Evolutionary conservation across 2,888 invertebrate genomes (phyloP), one percentile per base, ranked within the genome.

Genomic region (Odontocolon sp.): DNA sequence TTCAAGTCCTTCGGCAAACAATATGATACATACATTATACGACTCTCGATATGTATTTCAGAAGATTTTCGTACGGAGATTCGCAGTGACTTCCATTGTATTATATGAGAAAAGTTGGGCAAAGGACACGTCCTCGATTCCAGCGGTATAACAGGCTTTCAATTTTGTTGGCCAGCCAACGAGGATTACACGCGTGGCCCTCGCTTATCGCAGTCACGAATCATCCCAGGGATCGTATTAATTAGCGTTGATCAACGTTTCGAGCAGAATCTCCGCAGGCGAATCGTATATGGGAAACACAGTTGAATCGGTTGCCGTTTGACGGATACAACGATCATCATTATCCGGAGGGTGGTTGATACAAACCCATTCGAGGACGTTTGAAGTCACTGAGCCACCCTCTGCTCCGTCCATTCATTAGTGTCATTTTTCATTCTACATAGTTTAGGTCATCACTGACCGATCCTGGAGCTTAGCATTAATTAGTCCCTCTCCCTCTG

Each of bases 231-330:
- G 50, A 72, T 61, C 64, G 75, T 68, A 78, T 78, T 81, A 81
- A 81, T 81, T 81, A 78, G 69, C 78, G 77, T 77, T 80, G 66
- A 80, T 77, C 76, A 76, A 68, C 68, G 64, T 47, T 47, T 33
- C 14, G 26, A 33, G 50, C 50, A 36, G n/a, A 14, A 64, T 64
- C 23, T 36, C 14, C 14, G 45, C 26, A 45, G 21, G 31, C 2
- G 5, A 18, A 31, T 21, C 59, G 36, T 33, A 45, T 33, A 26
- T 2, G 14, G 9, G 11, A 5, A 11, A 14, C 28, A 54, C 31
- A 21, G 61, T 52, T 72, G 57, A 54, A 67, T 64, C 73, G 70
- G 59, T 77, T 63, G 67, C 69, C 77, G 75, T 66, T 78, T 66
- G 56, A 68, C 73, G 57, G 45, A 6, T 66, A 42, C 50, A 74